Base-by-base conservation (phyloP, 2,888 invertebrate species). In the Drosophila atroscutellata region DNA sequence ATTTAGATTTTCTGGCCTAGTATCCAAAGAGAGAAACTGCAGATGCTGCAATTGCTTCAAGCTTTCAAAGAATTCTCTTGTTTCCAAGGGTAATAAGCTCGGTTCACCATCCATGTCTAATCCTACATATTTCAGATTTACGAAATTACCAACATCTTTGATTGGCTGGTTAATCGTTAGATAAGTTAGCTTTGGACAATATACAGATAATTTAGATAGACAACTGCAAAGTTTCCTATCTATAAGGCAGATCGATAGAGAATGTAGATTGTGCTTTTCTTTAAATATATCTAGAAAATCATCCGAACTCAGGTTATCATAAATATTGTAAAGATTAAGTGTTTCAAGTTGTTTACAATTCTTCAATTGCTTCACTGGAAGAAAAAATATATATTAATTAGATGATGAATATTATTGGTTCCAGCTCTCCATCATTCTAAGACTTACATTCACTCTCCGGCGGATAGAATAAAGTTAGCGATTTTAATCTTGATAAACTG, bases 271-370 rank as follows among this genome's bases (percentile, higher is more conserved):
- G 0, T 5, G 11, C 47, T 30, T 66, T 36, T 28, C 55, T 26
- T 52, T 73, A 34, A 73, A 73, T 8, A 66, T 47, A 15, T 72
- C 34, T 30, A 72, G 11, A 26, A 72, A 72, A 24, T 60, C 60
- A 6, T 56, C 39, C 3, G 39, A 1, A 18, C 11, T 39, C 1
- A 66, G n/a, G 11, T 42, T 32, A 24, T 37, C 52, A 24, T 26
- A 9, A 39, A 56, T 11, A 24, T 49, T 52, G 20, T 57, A 52
- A 15, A 72, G 45, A 18, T 66, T 24, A 26, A 72, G 42, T 15
- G 18, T 34, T 47, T 73, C 49, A 18, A 73, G n/a, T 34, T 60
- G 66, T 6, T 47, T 66, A 11, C 50, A 60, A 13, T 36, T 36
- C 34, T 39, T 66, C 24, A 73, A 42, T 11, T 36, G 56, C 6